These are phyloP conservation scores for Phenganax marumi DNA, from an alignment of 92 coral and sea anemone species.

Conservation along the genomic window DNA sequence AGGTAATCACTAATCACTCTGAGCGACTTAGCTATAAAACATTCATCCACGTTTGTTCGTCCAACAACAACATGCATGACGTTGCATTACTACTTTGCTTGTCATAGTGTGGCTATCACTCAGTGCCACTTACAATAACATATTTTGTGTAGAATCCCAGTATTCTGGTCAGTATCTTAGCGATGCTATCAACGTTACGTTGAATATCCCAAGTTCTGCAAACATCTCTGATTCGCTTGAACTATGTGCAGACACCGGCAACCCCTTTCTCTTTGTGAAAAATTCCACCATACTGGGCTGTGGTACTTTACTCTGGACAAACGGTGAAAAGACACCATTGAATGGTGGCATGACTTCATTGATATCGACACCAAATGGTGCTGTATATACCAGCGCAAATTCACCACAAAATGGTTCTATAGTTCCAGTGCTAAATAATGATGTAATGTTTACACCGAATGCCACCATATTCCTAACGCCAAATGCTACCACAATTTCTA, in stretches of 20 bases:
- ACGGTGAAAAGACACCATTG: neutral
- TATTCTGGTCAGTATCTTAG: neutral
- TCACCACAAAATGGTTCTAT: too few species aligned
- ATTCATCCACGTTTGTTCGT: neutral
- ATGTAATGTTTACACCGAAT: too few species aligned
- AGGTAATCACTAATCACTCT: neutral
- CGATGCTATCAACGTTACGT: conserved; percentile 11
- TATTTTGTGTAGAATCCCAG: neutral
- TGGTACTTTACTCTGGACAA: conserved; percentile 24
- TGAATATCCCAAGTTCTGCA: conserved; percentile 9
- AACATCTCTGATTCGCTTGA: neutral
- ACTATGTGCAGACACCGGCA: conserved; percentile 15
- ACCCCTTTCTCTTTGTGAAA: neutral
- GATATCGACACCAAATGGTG: neutral
- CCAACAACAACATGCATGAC: too few species aligned
- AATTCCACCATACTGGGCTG: conserved; percentile 34
- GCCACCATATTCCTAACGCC: too few species aligned
- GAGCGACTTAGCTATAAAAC: neutral
- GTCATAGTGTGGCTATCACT: too few species aligned
- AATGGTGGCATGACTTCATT: neutral
- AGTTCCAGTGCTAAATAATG: too few species aligned
- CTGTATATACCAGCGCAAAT: neutral
- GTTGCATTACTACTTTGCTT: too few species aligned
- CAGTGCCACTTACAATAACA: neutral
- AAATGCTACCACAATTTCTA: too few species aligned